phyloP scores from a whole-genome alignment of 1,140 invertebrate species.

The Euschistus heros region DNA sequence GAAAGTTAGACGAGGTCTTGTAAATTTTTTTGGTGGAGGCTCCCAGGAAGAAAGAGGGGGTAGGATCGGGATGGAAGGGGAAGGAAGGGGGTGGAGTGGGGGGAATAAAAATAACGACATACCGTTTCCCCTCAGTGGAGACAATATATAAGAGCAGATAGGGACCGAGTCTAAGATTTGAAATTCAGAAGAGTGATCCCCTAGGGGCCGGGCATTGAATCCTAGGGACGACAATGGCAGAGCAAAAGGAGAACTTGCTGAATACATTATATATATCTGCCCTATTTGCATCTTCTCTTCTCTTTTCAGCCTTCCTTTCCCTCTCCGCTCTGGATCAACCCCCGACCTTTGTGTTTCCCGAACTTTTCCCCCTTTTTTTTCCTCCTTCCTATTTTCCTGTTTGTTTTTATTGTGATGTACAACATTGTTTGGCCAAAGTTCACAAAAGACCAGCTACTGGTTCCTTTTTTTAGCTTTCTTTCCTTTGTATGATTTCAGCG shows the following conservation, averaged over 20 bases:
- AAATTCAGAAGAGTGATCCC: slow-evolving; percentile 24
- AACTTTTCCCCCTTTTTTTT: too few species aligned
- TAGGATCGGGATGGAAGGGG: not conserved
- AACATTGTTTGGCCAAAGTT: too few species aligned
- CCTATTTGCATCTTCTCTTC: slow-evolving; percentile 4
- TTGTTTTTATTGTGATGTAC: too few species aligned
- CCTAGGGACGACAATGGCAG: slow-evolving; percentile 18
- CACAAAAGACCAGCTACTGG: too few species aligned
- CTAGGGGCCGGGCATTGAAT: slow-evolving; percentile 17
- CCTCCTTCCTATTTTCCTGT: too few species aligned
- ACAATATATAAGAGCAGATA: slow-evolving; percentile 3
- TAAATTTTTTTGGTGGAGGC: slow-evolving; percentile 2
- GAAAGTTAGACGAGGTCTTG: not conserved
- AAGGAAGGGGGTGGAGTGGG: not conserved
- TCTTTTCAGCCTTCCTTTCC: slow-evolving; percentile 1
- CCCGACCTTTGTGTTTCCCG: too few species aligned
- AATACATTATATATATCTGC: slow-evolving; percentile 20
- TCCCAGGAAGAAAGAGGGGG: not conserved
- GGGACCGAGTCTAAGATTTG: slow-evolving; percentile 14
- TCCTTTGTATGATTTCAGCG: too few species aligned
- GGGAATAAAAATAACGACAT: slow-evolving; percentile 9
- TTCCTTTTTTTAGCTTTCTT: too few species aligned
- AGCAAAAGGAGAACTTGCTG: slow-evolving; percentile 4
- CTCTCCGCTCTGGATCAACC: not conserved
- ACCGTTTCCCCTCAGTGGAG: slow-evolving; percentile 3